Evolutionary conservation across 2,797 vertebrate species (phyloP), one percentile per base, ranked within the genome.

Genomic region (Harpagifer antarcticus): DNA sequence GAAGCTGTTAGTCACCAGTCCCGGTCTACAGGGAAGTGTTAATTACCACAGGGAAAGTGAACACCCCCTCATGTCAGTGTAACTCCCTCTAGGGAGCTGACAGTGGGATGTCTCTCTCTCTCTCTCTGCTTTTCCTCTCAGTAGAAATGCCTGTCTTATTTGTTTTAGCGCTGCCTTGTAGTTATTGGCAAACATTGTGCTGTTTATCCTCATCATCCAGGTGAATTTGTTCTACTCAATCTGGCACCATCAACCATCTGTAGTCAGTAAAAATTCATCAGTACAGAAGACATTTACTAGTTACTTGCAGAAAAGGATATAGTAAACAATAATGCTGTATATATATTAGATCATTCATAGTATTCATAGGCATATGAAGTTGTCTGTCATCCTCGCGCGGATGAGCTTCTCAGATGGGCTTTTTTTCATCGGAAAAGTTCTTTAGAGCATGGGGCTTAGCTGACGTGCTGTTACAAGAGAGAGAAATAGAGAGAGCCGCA

Each of bases 1-100:
- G 83, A 78, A 80, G 74, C 68, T 77, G 69, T 88, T 86, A 76
- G 79, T 78, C 73, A 74, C 31, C 2, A 17, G 56, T 42, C 45
- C 57, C 13, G 13, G 62, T 71, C 75, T 72, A 56, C 54, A 73
- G 70, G 69, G 81, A 82, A 70, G 84, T 87, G 79, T 89, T 90
- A 82, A 90, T 89, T 86, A 86, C 76, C 79, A 59, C 68, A 37
- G 66, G 79, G 76, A 79, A 72, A 66, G 72, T 74, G 75, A 78
- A n/a, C 63, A 63, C 43, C 49, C 69, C 68, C 11, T 74, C 0
- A 1, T 79, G 79, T 75, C 17, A 62, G 68, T 50, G 17, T 19
- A 40, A 50, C 59, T 76, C 72, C 77, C 75, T 72, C 37, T 5
- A 54, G 73, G 64, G 67, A 63, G 9, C 72, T 60, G 57, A 53